These are phyloP conservation scores for Eupithecia vulgata DNA, from an alignment of 2,888 invertebrate genomes.

Conservation along the genomic window DNA sequence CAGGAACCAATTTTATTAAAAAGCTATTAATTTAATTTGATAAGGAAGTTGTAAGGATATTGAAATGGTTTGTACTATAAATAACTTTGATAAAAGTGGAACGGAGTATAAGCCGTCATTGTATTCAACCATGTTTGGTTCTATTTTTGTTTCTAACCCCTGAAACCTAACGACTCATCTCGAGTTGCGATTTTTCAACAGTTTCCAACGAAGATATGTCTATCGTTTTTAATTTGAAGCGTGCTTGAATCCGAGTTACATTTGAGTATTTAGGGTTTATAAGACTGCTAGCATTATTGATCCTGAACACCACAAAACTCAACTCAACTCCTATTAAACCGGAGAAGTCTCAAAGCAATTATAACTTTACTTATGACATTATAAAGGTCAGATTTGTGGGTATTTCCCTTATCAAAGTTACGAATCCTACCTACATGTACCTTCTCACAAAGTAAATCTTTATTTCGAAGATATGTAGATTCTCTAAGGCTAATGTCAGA, in stretches of 20 bases:
- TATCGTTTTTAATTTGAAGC: neutral
- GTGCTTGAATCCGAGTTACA: neutral
- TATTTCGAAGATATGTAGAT: no score
- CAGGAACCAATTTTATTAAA: neutral
- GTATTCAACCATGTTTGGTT: neutral
- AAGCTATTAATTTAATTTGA: neutral
- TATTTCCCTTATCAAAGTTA: neutral
- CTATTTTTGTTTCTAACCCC: neutral
- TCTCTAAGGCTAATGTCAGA: no score
- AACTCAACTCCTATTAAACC: no score
- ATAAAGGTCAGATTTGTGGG: neutral
- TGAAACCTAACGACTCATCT: neutral
- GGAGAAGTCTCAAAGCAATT: constrained; percentile 48
- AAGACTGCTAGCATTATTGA: neutral
- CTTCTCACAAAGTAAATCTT: no score
- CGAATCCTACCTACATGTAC: no score
- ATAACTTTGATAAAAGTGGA: neutral
- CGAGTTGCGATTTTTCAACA: neutral
- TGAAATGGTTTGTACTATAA: neutral
- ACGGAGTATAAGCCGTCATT: neutral
- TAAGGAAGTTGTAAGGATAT: neutral
- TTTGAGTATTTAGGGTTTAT: neutral
- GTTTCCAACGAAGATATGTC: no score
- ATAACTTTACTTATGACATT: constrained; percentile 42
- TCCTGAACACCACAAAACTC: no score